These are phyloP conservation scores for Cryptus armator DNA, from an alignment of 2,888 invertebrate species.

Conservation along the genomic window DNA sequence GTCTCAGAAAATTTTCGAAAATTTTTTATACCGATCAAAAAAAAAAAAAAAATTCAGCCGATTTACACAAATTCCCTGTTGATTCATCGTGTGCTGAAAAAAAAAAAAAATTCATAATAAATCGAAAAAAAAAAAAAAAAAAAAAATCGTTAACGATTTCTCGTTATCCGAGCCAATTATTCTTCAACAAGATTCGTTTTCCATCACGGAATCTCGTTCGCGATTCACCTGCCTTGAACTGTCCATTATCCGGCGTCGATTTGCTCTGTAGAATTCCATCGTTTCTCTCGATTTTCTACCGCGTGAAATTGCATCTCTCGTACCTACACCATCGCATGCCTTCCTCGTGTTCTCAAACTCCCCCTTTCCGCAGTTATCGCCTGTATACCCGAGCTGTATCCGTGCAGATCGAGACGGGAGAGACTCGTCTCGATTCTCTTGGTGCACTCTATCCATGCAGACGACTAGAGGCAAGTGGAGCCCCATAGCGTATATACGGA, in stretches of 20 bases:
- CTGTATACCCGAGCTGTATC: neutral
- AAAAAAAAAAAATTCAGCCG: neutral
- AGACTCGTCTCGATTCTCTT: conserved; percentile 33
- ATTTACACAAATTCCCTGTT: neutral
- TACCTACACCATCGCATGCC: no score
- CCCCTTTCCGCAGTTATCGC: neutral
- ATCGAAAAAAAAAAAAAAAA: neutral
- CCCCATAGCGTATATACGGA: conserved; percentile 6
- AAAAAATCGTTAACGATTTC: neutral
- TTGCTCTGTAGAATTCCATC: conserved; percentile 29
- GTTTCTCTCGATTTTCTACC: conserved; percentile 28
- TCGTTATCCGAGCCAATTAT: conserved; percentile 15
- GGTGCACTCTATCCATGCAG: neutral
- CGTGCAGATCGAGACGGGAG: conserved; percentile 4
- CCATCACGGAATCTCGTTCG: neutral
- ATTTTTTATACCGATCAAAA: no score
- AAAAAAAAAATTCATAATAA: neutral
- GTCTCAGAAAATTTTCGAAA: no score
- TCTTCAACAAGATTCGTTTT: neutral
- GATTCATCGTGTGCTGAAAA: neutral
- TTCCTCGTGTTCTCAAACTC: neutral
- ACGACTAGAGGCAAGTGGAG: conserved; percentile 15
- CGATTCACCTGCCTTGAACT: conserved; percentile 40
- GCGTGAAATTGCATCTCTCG: conserved; percentile 2
- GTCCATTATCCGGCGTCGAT: conserved; percentile 26